These are phyloP conservation scores for Acanthiza pusilla DNA, from an alignment of 2,797 vertebrate species.

Conservation along the genomic window DNA sequence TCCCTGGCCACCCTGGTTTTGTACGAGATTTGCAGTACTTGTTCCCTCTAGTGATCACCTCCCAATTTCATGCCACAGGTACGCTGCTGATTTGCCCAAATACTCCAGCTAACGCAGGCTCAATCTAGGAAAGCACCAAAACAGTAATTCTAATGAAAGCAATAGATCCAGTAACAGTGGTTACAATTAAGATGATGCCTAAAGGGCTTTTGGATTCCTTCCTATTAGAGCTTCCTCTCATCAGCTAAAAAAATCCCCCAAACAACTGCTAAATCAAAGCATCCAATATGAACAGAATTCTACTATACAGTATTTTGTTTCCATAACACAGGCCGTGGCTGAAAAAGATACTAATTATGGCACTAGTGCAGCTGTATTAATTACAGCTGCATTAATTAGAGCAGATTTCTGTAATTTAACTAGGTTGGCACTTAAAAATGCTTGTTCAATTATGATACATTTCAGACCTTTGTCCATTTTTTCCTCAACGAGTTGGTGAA, in stretches of 20 bases:
- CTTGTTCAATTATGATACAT: not conserved
- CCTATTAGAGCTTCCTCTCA: not conserved
- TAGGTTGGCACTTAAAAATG: not conserved
- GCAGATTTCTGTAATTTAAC: conserved; percentile 30
- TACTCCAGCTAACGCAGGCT: not conserved
- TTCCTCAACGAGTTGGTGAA: not conserved
- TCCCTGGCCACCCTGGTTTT: not conserved
- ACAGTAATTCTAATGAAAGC: not conserved
- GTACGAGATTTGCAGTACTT: not conserved
- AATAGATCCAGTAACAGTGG: not conserved
- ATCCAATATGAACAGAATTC: not conserved
- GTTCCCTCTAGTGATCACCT: not conserved
- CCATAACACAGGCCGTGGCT: not conserved
- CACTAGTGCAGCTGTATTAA: conserved; percentile 29
- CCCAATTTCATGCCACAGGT: not conserved
- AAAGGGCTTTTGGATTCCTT: not conserved
- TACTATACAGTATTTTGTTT: conserved; percentile 13
- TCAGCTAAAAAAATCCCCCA: not conserved
- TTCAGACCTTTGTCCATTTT: not conserved
- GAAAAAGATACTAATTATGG: conserved; percentile 21
- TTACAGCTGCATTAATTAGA: conserved; percentile 33
- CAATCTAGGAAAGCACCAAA: not conserved
- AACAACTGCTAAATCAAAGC: conserved; percentile 9
- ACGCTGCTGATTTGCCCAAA: not conserved
- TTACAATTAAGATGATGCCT: not conserved